Conservation (phyloP, 2,113 vertebrate species). For the Pongo abelii region DNA sequence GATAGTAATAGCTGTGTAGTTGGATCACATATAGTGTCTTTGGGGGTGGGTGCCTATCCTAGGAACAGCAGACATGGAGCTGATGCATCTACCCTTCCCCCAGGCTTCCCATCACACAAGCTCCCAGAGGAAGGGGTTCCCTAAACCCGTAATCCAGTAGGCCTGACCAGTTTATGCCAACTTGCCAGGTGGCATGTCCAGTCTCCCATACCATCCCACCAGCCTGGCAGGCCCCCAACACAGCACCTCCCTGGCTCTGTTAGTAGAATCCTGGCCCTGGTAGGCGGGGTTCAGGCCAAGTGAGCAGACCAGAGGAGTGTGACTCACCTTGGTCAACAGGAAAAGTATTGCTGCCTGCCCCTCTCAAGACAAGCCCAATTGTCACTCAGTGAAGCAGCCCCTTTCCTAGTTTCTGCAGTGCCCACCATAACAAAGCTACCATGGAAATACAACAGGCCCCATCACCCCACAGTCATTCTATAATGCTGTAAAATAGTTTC, state of each 20-base stretch:
- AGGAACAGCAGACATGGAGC: neutral
- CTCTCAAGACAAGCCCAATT: neutral
- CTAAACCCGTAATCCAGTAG: neutral
- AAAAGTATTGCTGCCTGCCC: neutral
- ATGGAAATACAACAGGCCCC: neutral
- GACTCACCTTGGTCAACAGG: neutral
- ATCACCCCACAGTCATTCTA: neutral
- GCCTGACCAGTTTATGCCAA: neutral
- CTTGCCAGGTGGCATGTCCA: neutral
- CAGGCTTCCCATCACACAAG: neutral
- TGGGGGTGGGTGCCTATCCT: too few relatives aligned
- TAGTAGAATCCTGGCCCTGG: neutral
- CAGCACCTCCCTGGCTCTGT: neutral
- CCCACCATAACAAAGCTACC: neutral
- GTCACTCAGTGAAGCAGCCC: neutral
- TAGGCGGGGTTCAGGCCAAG: neutral
- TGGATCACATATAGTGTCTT: neutral
- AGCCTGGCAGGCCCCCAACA: neutral
- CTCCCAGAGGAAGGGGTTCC: neutral
- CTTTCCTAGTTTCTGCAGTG: neutral
- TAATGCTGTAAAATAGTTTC: neutral
- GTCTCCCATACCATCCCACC: neutral
- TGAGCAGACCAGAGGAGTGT: neutral
- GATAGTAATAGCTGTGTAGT: neutral
- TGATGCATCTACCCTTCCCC: neutral